These are phyloP conservation scores for Thymelicus acteon DNA, from an alignment of 2,888 invertebrate species.

Conservation along the genomic window DNA sequence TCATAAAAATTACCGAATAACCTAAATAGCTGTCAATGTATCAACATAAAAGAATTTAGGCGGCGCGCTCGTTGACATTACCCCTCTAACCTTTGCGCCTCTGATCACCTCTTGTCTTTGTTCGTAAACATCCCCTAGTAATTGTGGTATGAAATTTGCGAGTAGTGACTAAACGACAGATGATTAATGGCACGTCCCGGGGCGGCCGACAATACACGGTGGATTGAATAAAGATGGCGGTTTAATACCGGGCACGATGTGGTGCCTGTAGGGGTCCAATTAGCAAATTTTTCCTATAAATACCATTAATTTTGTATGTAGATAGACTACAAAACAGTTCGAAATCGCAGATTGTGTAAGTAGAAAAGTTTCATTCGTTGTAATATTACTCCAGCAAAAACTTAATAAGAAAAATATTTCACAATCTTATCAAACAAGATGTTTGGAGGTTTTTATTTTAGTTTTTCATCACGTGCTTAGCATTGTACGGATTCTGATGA, in stretches of 20 bases:
- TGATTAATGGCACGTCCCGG: slow-evolving; percentile 22
- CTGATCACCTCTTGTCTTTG: slow-evolving; percentile 23
- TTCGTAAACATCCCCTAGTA: slow-evolving; percentile 16
- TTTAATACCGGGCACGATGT: slow-evolving; percentile 6
- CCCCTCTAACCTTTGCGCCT: slow-evolving; percentile 19
- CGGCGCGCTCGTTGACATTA: not conserved
- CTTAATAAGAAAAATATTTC: too few relatives aligned
- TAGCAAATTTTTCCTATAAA: slow-evolving; percentile 13
- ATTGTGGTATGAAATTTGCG: slow-evolving; percentile 24
- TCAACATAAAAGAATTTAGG: slow-evolving; percentile 16
- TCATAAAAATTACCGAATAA: not conserved
- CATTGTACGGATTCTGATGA: too few relatives aligned
- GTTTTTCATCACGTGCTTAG: too few relatives aligned
- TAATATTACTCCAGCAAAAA: too few relatives aligned
- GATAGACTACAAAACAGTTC: too few relatives aligned
- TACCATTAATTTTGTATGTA: not conserved
- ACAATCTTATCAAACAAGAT: too few relatives aligned
- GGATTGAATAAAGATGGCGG: slow-evolving; percentile 10
- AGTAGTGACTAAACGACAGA: slow-evolving; percentile 17
- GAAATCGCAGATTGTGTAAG: too few relatives aligned
- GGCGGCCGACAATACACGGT: slow-evolving; percentile 16
- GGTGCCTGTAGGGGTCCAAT: slow-evolving; percentile 9
- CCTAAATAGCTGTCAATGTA: not conserved
- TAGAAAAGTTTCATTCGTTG: too few relatives aligned
- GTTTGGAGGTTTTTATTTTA: too few relatives aligned